A percentile compares a stretch with the other conserved stretches of the same genome.
Evolutionary conservation across 2,113 vertebrate species (phyloP).

Genomic region (Labeo rohita): DNA sequence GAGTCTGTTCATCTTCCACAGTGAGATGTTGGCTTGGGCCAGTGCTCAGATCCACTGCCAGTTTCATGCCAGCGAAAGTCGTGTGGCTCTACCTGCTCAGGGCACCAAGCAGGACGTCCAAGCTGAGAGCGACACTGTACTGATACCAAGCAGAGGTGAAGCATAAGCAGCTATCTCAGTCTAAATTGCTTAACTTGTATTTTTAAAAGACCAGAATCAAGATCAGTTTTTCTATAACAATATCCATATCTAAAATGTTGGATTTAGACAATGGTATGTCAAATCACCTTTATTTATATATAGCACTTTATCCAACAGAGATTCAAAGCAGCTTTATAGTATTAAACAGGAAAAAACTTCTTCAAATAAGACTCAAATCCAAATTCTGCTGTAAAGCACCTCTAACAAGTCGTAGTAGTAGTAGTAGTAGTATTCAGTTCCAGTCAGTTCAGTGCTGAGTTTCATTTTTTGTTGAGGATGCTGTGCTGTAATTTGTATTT

Average conservation of each 20-base stretch:
- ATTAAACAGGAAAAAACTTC: neutral
- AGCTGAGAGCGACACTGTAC: slow-evolving; percentile 94
- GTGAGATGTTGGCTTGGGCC: slow-evolving; percentile 97
- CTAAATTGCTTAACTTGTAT: neutral
- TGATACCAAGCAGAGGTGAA: slow-evolving; percentile 95
- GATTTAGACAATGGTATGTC: neutral
- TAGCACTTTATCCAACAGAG: neutral
- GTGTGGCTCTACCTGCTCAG: slow-evolving; percentile 85
- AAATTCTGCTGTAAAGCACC: neutral
- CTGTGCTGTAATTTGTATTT: too few species aligned
- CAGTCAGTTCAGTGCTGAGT: neutral
- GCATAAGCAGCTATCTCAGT: neutral
- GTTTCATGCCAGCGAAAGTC: slow-evolving; percentile 92
- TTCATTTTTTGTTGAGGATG: too few species aligned
- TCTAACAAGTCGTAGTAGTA: too few species aligned
- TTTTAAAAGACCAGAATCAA: neutral
- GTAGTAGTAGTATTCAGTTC: neutral
- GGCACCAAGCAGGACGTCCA: slow-evolving; percentile 92
- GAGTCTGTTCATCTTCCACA: slow-evolving; percentile 62
- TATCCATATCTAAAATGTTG: neutral
- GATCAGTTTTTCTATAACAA: neutral
- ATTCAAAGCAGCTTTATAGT: neutral
- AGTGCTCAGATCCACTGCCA: slow-evolving; percentile 98
- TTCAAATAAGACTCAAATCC: neutral
- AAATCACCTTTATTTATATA: neutral